A percentile compares a stretch with the other conserved stretches of the same genome.
Evolutionary conservation across 2,888 invertebrate genomes (phyloP).

Genomic region (Apomyelois bistriatella): DNA sequence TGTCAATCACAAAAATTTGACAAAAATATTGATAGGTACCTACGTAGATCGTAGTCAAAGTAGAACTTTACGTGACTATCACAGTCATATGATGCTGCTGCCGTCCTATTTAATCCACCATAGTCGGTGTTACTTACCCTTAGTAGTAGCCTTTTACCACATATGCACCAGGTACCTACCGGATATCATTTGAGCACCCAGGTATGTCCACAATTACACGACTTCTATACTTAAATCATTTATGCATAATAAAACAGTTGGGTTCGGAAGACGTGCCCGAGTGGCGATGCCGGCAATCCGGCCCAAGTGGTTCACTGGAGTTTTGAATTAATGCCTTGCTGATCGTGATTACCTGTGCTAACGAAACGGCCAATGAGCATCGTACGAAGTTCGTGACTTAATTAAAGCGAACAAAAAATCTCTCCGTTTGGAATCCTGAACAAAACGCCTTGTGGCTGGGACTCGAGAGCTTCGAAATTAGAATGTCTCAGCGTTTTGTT

Average conservation of each 20-base stretch:
- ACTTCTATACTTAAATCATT: too few relatives aligned
- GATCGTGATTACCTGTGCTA: slow-evolving; percentile 58
- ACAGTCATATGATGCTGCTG: too few relatives aligned
- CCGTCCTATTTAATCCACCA: too few relatives aligned
- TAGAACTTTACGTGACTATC: too few relatives aligned
- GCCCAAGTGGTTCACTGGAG: slow-evolving; percentile 24
- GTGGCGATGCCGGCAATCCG: slow-evolving; percentile 10
- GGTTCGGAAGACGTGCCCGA: slow-evolving; percentile 5
- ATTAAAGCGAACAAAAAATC: slow-evolving; percentile 53
- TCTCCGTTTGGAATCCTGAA: slow-evolving; percentile 40
- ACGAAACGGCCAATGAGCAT: slow-evolving; percentile 43
- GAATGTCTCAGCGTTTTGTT: slow-evolving; percentile 21
- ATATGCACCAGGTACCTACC: too few relatives aligned
- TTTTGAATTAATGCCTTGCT: slow-evolving; percentile 63
- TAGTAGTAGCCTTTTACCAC: too few relatives aligned
- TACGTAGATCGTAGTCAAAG: too few relatives aligned
- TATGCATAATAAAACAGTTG: slow-evolving; percentile 3
- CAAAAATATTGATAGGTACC: too few relatives aligned
- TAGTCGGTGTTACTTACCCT: too few relatives aligned
- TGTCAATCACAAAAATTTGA: too few relatives aligned
- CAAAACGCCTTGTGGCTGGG: slow-evolving; percentile 27
- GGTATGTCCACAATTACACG: too few relatives aligned
- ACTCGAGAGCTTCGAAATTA: slow-evolving; percentile 17
- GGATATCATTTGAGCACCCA: too few relatives aligned
- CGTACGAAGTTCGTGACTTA: slow-evolving; percentile 56